These are phyloP conservation scores for Anisognathus igniventris DNA, from an alignment of 2,797 vertebrate species.

Conservation along the genomic window DNA sequence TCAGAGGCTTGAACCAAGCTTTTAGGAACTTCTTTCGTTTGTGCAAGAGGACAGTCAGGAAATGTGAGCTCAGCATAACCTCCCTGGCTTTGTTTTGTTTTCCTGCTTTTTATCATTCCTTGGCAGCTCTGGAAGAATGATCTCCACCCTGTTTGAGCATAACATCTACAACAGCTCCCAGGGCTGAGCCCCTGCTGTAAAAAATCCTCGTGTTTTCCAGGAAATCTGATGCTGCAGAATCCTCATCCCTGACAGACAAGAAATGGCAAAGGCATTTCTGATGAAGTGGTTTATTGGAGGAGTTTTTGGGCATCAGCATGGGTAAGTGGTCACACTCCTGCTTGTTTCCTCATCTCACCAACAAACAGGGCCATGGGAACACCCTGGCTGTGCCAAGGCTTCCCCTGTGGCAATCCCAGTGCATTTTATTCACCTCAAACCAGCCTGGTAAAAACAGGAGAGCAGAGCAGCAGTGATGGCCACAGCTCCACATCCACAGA, in stretches of 20 bases:
- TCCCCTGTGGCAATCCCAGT: background rate
- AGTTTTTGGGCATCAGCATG: background rate
- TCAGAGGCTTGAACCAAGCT: background rate
- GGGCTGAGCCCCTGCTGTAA: accelerated
- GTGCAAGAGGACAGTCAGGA: background rate
- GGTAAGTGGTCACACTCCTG: background rate
- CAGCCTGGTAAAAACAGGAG: background rate
- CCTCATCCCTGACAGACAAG: background rate
- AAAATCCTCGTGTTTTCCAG: background rate
- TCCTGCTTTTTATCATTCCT: background rate
- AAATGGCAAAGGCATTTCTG: background rate
- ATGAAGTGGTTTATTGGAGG: background rate
- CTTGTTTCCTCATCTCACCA: background rate
- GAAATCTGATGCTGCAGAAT: background rate
- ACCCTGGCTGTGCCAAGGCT: background rate
- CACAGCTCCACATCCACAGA: background rate
- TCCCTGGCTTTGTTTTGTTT: background rate
- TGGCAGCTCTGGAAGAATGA: background rate
- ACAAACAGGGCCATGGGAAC: background rate
- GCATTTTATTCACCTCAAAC: background rate
- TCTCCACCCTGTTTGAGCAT: accelerated
- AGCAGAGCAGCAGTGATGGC: background rate
- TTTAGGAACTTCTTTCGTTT: background rate
- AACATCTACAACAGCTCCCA: background rate
- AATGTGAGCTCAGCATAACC: background rate